Evolutionary conservation across 2,888 invertebrate genomes (phyloP).

Genomic region (Steromphala cineraria): DNA sequence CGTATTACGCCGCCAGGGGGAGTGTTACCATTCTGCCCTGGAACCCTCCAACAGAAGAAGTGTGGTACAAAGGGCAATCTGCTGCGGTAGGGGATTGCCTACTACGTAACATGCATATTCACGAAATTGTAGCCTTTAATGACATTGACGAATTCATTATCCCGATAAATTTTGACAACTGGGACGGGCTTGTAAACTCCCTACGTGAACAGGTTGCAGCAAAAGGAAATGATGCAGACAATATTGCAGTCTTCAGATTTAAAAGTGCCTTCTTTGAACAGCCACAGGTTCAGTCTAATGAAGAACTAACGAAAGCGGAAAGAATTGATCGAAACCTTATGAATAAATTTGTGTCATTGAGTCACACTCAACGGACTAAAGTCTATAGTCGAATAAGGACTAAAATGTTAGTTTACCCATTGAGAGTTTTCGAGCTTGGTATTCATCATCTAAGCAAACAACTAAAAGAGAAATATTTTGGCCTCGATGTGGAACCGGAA

Average conservation of each 20-base stretch:
- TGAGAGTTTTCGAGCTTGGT: constrained; percentile 69
- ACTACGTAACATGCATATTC: constrained; percentile 42
- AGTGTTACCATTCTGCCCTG: constrained; percentile 39
- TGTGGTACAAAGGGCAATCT: constrained; percentile 49
- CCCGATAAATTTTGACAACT: constrained; percentile 27
- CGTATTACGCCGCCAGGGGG: constrained; percentile 30
- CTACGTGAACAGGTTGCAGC: constrained; percentile 15
- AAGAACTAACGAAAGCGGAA: not conserved
- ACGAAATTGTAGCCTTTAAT: constrained; percentile 40
- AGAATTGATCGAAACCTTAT: not conserved
- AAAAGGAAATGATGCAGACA: constrained; percentile 29
- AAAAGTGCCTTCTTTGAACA: not conserved
- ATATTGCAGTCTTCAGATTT: constrained; percentile 7
- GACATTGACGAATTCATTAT: constrained; percentile 52
- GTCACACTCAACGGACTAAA: constrained; percentile 14
- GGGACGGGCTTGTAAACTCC: constrained; percentile 14
- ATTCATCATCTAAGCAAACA: constrained; percentile 71
- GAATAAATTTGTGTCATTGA: constrained; percentile 21
- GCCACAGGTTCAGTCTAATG: not conserved
- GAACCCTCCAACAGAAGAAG: constrained; percentile 35
- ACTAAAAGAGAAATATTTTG: constrained; percentile 53
- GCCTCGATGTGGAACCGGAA: constrained; percentile 30
- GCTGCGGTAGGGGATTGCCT: constrained; percentile 49
- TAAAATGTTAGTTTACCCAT: constrained; percentile 68
- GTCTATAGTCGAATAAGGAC: constrained; percentile 47